Evolutionary conservation across 2,888 invertebrate genomes (phyloP).

Genomic region (Pandemis heparana): DNA sequence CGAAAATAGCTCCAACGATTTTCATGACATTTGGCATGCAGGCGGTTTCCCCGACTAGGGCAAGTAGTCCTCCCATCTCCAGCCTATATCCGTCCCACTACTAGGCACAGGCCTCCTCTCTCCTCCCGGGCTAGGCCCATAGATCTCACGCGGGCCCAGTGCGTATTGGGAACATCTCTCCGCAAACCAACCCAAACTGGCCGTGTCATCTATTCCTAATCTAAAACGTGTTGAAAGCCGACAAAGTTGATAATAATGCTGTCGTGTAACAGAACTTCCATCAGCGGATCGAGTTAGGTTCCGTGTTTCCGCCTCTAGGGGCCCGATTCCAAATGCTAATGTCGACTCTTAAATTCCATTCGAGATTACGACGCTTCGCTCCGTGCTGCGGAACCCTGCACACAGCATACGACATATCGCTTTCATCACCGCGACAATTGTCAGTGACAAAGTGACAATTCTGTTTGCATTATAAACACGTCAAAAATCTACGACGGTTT

Average conservation of each 20-base stretch:
- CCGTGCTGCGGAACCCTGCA: too few species aligned
- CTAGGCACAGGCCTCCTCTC: too few species aligned
- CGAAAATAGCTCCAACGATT: too few species aligned
- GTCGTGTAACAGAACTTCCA: constrained; percentile 15
- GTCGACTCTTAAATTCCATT: constrained; percentile 46
- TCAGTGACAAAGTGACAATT: too few species aligned
- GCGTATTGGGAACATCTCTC: too few species aligned
- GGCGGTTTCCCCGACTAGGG: too few species aligned
- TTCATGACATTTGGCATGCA: too few species aligned
- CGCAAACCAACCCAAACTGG: neutral
- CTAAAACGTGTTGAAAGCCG: neutral
- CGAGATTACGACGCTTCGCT: constrained; percentile 43
- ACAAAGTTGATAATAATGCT: constrained; percentile 24
- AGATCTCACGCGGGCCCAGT: neutral
- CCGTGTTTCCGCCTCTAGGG: constrained; percentile 11
- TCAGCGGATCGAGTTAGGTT: constrained; percentile 15
- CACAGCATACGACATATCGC: too few species aligned
- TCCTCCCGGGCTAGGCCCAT: neutral
- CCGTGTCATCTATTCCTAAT: neutral
- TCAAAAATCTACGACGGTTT: too few species aligned
- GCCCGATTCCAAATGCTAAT: constrained; percentile 48
- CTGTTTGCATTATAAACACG: too few species aligned
- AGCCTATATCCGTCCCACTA: too few species aligned
- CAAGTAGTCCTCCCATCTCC: neutral
- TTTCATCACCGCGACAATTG: too few species aligned